Evolutionary conservation across 2,888 invertebrate species (phyloP).

Genomic region (Nebria brevicollis): DNA sequence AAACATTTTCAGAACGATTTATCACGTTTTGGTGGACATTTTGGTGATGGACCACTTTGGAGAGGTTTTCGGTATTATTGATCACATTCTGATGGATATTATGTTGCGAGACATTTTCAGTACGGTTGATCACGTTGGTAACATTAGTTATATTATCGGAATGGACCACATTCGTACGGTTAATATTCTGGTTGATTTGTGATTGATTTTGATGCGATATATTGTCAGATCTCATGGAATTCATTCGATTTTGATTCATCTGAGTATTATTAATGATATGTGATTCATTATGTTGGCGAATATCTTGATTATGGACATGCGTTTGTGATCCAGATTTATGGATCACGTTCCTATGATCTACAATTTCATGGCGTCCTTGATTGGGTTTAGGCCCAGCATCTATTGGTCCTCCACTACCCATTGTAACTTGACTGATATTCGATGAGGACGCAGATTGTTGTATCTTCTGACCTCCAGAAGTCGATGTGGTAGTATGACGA

Average conservation of each 20-base stretch:
- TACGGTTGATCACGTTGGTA: neutral
- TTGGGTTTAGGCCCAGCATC: conserved; percentile 24
- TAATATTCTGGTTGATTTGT: neutral
- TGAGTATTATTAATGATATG: conserved; percentile 39
- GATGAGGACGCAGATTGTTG: conserved; percentile 38
- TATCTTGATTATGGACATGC: conserved; percentile 52
- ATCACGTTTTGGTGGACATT: conserved; percentile 18
- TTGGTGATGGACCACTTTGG: neutral
- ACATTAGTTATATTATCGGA: neutral
- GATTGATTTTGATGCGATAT: conserved; percentile 49
- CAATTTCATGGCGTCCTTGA: conserved; percentile 47
- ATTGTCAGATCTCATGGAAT: neutral
- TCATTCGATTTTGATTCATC: neutral
- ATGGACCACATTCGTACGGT: neutral
- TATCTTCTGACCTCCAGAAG: conserved; percentile 53
- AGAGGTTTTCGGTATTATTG: neutral
- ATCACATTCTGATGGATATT: neutral
- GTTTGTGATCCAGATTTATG: conserved; percentile 59
- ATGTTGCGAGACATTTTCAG: too few species aligned
- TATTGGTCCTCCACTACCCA: conserved; percentile 16
- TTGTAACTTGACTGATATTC: conserved; percentile 36
- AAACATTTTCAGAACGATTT: conserved; percentile 38
- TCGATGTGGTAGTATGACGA: conserved; percentile 63
- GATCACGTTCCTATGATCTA: conserved; percentile 55
- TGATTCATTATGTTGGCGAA: conserved; percentile 44